Conservation (phyloP, 2,888 invertebrate genomes). For the Megamerina dolium region DNA sequence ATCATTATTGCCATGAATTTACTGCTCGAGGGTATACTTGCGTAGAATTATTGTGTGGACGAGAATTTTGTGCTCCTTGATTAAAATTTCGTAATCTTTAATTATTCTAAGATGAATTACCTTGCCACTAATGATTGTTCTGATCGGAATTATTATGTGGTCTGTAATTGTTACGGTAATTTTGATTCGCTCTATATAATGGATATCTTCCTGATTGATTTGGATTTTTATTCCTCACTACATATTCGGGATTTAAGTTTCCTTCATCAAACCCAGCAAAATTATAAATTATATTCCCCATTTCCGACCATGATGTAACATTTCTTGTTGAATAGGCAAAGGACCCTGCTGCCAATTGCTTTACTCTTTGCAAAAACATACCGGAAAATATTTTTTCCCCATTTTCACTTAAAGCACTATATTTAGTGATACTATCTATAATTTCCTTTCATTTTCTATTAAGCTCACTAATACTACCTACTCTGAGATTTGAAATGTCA, state of each 20-base stretch:
- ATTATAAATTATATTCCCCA: background rate
- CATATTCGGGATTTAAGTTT: background rate
- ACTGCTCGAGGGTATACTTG: too few relatives aligned
- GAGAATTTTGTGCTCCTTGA: too few relatives aligned
- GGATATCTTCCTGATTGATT: too few relatives aligned
- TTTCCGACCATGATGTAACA: background rate
- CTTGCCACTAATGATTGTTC: too few relatives aligned
- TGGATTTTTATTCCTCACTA: background rate
- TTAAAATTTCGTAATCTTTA: too few relatives aligned
- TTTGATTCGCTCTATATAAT: too few relatives aligned
- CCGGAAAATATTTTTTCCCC: slow-evolving; percentile 1
- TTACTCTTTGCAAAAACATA: background rate
- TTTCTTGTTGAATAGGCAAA: background rate
- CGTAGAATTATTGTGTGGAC: too few relatives aligned
- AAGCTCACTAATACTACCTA: background rate
- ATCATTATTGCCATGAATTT: too few relatives aligned
- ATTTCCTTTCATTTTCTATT: background rate
- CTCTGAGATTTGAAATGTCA: slow-evolving; percentile 1
- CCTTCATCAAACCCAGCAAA: background rate
- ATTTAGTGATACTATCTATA: background rate
- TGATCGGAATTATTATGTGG: too few relatives aligned
- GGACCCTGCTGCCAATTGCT: background rate
- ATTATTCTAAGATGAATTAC: too few relatives aligned
- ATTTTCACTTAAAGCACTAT: background rate
- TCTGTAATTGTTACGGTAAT: too few relatives aligned